phyloP scores from a whole-genome alignment of 2,113 vertebrate genomes.

The Chrysochloris asiatica region DNA sequence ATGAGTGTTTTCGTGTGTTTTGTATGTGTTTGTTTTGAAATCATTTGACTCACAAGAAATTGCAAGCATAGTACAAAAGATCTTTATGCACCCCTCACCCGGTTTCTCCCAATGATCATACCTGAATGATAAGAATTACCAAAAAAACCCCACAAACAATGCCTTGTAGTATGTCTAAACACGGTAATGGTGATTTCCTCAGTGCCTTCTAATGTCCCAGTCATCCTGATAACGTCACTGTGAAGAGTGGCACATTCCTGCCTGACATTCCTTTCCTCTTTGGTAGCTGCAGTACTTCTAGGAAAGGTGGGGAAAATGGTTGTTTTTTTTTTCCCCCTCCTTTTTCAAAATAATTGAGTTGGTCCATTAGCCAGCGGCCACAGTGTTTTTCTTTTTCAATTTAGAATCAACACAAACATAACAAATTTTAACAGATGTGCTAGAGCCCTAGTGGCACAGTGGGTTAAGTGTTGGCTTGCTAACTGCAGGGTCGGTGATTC shows the following conservation, averaged over 20 bases:
- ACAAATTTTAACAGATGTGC: too few relatives aligned
- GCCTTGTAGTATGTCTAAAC: not conserved
- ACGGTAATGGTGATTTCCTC: not conserved
- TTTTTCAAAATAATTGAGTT: not conserved
- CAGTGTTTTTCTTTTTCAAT: not conserved
- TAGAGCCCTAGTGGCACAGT: too few relatives aligned
- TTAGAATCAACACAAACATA: not conserved
- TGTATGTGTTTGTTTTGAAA: constrained; percentile 12
- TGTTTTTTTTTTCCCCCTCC: not conserved
- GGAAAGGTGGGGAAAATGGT: not conserved
- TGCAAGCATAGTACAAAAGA: not conserved
- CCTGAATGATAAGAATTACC: not conserved
- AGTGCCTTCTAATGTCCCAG: not conserved
- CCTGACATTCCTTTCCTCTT: rapidly evolving
- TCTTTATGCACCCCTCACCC: not conserved
- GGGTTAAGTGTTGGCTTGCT: too few relatives aligned
- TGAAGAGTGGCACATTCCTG: too few relatives aligned
- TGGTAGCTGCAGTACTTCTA: too few relatives aligned
- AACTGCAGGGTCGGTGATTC: too few relatives aligned
- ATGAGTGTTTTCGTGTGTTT: not conserved
- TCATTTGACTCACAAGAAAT: not conserved
- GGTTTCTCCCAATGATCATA: not conserved
- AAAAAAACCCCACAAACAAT: not conserved
- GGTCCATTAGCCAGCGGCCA: not conserved
- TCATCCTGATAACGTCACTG: not conserved